Base-by-base conservation (phyloP, 2,797 vertebrate species). In the Orientallactaga sibirica region DNA sequence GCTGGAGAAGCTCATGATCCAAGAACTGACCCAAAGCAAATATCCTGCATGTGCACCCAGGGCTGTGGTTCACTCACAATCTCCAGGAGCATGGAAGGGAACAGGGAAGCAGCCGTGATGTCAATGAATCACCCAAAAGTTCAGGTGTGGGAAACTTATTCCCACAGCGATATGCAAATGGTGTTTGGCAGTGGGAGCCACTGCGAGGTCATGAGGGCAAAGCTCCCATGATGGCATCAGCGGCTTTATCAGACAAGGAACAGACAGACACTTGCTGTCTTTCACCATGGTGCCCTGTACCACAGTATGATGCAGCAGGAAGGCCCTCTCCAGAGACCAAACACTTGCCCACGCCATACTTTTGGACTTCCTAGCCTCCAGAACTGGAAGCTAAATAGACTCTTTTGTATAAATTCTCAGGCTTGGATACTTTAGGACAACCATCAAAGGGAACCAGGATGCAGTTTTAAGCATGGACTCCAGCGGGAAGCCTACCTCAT, bases 401-500 rank as follows among this genome's bases (percentile, higher is more conserved):
- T 29, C 25, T 48, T 70, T 25, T 70, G n/a, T 62, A 33, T 48
- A 70, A 58, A n/a, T 22, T 61, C 52, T n/a, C 29, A n/a, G 82
- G 20, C 16, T 78, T 27, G 19, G 37, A 29, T 2, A 2, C 9
- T 71, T 24, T 55, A 33, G 8, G 43, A 18, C 1, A 6, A 27
- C 9, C 20, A 75, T 4, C 5, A 43, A 61, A 20, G n/a, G 5
- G 15, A 6, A 41, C 73, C 29, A 25, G 41, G 14, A 78, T 29
- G 43, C 11, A 18, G 64, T 22, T 24, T 41, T 67, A 20, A 48
- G 78, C 24, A 3, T 0, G 0, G 29, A 61, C 27, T 48, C 55
- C 71, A 1, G 0, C 48, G 37, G 82, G 73, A 66, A 43, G 62
- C 93, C 52, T 91, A 99, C 99, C 99, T 99, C 99, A 1, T 99